Conservation (phyloP, 2,888 invertebrate genomes). For the Lycocerus yunnanus region DNA sequence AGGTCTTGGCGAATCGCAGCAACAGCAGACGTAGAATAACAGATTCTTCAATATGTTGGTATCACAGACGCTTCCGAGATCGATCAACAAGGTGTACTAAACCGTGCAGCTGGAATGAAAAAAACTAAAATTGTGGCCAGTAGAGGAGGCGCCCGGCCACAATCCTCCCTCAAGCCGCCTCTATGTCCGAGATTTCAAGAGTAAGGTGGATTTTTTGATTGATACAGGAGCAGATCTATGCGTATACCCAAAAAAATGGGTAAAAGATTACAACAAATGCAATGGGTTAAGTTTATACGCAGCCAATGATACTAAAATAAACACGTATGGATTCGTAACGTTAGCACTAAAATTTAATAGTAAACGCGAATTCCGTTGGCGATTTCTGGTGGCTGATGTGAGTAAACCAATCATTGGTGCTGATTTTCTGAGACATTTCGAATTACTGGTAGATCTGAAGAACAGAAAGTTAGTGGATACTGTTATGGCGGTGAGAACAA, state of each 20-base stretch:
- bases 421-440: too few relatives aligned
- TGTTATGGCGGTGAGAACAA: neutral
- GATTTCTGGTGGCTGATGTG: constrained; percentile 3
- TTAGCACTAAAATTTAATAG: neutral
- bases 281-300: too few relatives aligned
- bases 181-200: neutral
- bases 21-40: too few relatives aligned
- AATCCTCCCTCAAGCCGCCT: neutral
- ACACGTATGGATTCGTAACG: neutral
- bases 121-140: too few relatives aligned
- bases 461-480: constrained; percentile 1
- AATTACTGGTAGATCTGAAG: neutral
- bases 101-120: too few relatives aligned
- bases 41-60: constrained; percentile 5
- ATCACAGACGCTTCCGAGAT: neutral
- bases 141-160: too few relatives aligned
- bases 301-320: neutral
- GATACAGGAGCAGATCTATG: constrained; percentile 8
- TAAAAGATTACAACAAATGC: neutral
- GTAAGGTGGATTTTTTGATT: constrained; percentile 2
- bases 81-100: neutral
- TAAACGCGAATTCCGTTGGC: neutral
- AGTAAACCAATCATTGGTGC: neutral
- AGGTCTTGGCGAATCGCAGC: too few relatives aligned
- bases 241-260: neutral